A percentile compares a stretch with the other conserved stretches of the same genome.
Conservation (phyloP, 2,113 vertebrate genomes). For the Castor canadensis region DNA sequence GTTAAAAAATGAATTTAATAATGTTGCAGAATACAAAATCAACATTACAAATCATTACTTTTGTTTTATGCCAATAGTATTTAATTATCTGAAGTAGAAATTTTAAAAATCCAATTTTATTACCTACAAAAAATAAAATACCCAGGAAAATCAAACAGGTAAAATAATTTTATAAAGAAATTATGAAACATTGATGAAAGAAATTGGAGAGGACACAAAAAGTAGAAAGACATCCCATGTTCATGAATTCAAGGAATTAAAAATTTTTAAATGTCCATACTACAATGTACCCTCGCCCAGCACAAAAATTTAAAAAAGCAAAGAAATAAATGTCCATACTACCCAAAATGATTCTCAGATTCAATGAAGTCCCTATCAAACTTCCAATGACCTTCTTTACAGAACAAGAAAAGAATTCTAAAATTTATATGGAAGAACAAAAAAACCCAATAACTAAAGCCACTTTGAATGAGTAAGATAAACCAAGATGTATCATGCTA, state of each 20-base stretch:
- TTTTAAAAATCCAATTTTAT: too few species aligned
- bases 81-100: background rate
- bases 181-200: too few species aligned
- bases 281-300: too few species aligned
- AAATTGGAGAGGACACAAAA: background rate
- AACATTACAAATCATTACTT: background rate
- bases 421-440: background rate
- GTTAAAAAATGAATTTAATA: background rate
- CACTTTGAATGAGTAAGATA: background rate
- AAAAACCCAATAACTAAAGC: background rate
- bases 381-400: background rate
- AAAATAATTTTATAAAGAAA: too few species aligned
- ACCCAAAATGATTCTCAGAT: background rate
- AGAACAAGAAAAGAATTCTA: background rate
- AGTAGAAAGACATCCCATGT: background rate
- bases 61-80: background rate
- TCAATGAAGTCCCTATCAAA: background rate
- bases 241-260: background rate
- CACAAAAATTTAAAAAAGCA: too few species aligned
- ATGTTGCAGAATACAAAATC: background rate
- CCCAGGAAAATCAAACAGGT: too few species aligned
- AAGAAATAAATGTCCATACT: background rate
- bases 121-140: too few species aligned
- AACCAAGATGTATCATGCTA: background rate
- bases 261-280: too few species aligned